Conservation (phyloP, 1,140 invertebrate species). For the Drosophila ambigua region DNA sequence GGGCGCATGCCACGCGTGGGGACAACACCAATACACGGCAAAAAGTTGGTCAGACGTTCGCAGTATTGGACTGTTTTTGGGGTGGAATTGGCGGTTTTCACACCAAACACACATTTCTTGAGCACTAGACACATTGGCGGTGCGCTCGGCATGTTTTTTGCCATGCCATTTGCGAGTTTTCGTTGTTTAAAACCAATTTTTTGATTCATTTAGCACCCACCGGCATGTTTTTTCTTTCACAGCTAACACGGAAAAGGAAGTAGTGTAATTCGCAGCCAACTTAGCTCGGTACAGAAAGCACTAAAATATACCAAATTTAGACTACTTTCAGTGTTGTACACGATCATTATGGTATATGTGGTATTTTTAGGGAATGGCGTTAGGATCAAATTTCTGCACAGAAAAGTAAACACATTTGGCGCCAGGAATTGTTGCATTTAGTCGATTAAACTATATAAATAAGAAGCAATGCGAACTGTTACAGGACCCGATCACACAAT, state of each 20-base stretch:
- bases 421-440: constrained; percentile 26
- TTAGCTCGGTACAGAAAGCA: constrained; percentile 42
- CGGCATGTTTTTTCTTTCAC: constrained; percentile 84
- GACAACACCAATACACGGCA: constrained; percentile 31
- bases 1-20: constrained; percentile 57
- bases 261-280: constrained; percentile 74
- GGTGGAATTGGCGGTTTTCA: not conserved
- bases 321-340: too few relatives aligned
- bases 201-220: constrained; percentile 73
- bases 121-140: constrained; percentile 20
- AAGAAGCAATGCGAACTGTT: constrained; percentile 33
- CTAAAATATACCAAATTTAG: constrained; percentile 31
- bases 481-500: constrained; percentile 55
- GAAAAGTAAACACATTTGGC: constrained; percentile 19
- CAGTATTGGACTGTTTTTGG: constrained; percentile 24
- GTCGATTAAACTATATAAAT: not conserved
- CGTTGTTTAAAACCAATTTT: constrained; percentile 66
- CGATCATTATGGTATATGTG: too few relatives aligned
- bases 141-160: constrained; percentile 25
- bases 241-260: constrained; percentile 84
- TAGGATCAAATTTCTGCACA: too few relatives aligned
- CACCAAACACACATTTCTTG: constrained; percentile 18
- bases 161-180: constrained; percentile 32
- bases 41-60: constrained; percentile 12
- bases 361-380: too few relatives aligned